These are phyloP conservation scores for Pristionchus arcanus DNA, from an alignment of 2,888 invertebrate genomes.

Conservation along the genomic window DNA sequence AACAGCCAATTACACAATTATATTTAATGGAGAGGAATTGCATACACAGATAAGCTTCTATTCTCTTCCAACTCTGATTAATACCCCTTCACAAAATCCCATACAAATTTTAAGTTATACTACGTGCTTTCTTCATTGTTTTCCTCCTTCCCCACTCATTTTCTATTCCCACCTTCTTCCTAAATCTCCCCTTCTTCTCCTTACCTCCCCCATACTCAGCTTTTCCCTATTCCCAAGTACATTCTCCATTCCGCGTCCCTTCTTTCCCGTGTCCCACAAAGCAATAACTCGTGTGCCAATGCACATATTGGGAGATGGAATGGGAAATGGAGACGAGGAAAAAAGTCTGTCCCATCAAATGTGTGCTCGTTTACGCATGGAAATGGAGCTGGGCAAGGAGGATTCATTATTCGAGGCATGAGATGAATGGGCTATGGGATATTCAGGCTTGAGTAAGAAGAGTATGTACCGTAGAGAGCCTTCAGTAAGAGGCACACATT, in stretches of 20 bases:
- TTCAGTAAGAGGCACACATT: too few relatives aligned
- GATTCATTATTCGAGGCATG: not conserved
- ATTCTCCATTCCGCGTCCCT: not conserved
- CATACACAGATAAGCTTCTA: too few relatives aligned
- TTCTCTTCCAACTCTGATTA: not conserved
- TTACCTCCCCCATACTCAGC: not conserved
- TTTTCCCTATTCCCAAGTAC: not conserved
- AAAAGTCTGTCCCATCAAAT: slow-evolving; percentile 13
- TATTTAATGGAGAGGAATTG: too few relatives aligned
- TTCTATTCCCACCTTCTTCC: not conserved
- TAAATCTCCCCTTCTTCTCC: not conserved
- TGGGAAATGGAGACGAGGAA: not conserved
- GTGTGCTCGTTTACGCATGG: not conserved
- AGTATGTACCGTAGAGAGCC: too few relatives aligned
- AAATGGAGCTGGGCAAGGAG: not conserved
- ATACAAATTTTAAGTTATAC: not conserved
- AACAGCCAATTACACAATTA: too few relatives aligned
- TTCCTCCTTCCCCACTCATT: not conserved
- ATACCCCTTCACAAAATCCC: too few relatives aligned
- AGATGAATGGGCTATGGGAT: not conserved
- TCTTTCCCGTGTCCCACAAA: not conserved
- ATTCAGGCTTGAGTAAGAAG: not conserved
- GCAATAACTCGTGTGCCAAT: slow-evolving; percentile 30
- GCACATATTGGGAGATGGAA: slow-evolving; percentile 45
- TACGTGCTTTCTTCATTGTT: not conserved